Conservation (phyloP, 2,797 vertebrate genomes). For the Peromyscus melanophrys region DNA sequence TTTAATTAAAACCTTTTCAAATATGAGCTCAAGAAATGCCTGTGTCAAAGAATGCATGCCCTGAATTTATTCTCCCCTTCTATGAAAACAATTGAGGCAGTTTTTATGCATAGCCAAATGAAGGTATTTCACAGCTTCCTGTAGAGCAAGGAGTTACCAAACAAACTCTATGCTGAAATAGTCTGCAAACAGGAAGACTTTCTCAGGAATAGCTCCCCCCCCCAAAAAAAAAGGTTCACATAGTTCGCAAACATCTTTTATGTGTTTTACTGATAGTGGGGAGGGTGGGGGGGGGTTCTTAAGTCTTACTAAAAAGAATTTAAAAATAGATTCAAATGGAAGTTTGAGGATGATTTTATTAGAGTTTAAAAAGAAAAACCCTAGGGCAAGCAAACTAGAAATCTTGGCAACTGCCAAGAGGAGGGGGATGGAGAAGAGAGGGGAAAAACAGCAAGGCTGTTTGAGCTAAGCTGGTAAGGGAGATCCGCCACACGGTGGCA, state of each 20-base stretch:
- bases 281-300: background rate
- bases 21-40: constrained; percentile 60
- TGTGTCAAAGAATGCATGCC: constrained; percentile 47
- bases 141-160: constrained; percentile 24
- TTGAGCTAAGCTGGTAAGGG: too few species aligned
- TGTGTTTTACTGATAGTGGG: background rate
- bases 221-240: background rate
- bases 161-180: constrained; percentile 50
- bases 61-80: constrained; percentile 27
- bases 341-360: background rate
- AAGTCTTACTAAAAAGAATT: background rate
- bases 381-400: background rate
- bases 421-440: background rate
- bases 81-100: constrained; percentile 9
- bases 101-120: constrained; percentile 55
- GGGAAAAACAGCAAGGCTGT: background rate
- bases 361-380: background rate
- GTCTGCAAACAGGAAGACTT: background rate
- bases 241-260: background rate
- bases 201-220: background rate
- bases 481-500: background rate
- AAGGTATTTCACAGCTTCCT: constrained; percentile 54
- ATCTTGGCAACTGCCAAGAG: background rate
- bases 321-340: background rate
- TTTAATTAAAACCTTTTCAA: constrained; percentile 77